Conservation (phyloP, 2,113 vertebrate genomes). For the Datnioides undecimradiatus region DNA sequence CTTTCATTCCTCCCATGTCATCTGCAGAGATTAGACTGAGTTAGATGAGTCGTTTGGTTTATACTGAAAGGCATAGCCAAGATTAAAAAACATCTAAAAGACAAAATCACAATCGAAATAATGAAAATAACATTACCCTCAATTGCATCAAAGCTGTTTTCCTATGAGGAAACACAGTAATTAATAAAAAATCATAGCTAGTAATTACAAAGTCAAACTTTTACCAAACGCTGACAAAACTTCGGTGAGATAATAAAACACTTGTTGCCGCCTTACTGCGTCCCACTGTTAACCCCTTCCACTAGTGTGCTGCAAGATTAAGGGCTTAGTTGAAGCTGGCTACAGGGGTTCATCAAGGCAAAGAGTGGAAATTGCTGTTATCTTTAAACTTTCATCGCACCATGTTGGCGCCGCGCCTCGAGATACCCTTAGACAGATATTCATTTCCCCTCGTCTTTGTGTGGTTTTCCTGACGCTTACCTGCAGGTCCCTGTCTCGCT, state of each 20-base stretch:
- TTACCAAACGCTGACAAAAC: slow-evolving; percentile 24
- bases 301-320: slow-evolving; percentile 33
- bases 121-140: background rate
- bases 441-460: slow-evolving; percentile 58
- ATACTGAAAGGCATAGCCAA: slow-evolving; percentile 5
- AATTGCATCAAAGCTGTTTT: slow-evolving; percentile 1
- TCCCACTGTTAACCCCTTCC: slow-evolving; percentile 44
- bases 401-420: slow-evolving; percentile 43
- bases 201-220: slow-evolving; percentile 9
- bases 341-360: slow-evolving; percentile 71
- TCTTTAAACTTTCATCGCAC: slow-evolving; percentile 77
- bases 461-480: slow-evolving; percentile 38
- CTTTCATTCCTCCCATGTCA: background rate
- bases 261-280: slow-evolving; percentile 54
- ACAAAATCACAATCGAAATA: background rate
- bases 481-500: slow-evolving; percentile 43
- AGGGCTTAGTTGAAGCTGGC: slow-evolving; percentile 53
- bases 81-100: background rate
- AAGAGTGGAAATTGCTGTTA: slow-evolving; percentile 74
- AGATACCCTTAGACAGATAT: slow-evolving; percentile 71
- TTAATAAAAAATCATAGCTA: slow-evolving; percentile 19
- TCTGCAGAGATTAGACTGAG: background rate
- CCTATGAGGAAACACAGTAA: background rate
- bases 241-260: slow-evolving; percentile 50
- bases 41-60: background rate